Percentiles rank a stretch among this genome's conserved stretches.
phyloP scores from a whole-genome alignment of 2,113 vertebrate genomes.

The Onychostoma macrolepis region DNA sequence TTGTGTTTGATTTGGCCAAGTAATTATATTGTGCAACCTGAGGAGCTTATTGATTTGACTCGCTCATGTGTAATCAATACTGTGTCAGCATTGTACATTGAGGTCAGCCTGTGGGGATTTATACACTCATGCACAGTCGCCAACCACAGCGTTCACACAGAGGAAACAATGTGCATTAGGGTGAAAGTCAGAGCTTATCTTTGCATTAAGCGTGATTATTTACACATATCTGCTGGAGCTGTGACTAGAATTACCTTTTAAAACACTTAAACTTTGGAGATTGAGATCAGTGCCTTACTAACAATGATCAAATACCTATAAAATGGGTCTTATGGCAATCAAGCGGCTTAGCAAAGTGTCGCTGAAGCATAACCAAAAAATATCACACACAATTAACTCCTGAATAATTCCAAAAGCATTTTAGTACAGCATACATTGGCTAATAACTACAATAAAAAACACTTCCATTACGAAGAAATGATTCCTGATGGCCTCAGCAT shows the following conservation, averaged over 20 bases:
- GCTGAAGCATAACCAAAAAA: slow-evolving; percentile 8
- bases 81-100: slow-evolving; percentile 13
- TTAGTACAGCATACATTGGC: slow-evolving; percentile 5
- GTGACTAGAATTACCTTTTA: background rate
- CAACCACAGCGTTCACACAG: background rate
- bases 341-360: background rate
- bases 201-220: slow-evolving; percentile 11
- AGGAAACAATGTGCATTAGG: slow-evolving; percentile 17
- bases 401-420: slow-evolving; percentile 35
- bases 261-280: slow-evolving; percentile 21
- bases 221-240: background rate
- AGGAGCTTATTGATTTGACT: slow-evolving; percentile 40
- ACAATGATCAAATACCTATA: slow-evolving; percentile 19
- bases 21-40: slow-evolving; percentile 28
- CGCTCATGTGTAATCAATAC: slow-evolving; percentile 34
- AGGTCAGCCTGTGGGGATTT: slow-evolving; percentile 18
- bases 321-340: slow-evolving; percentile 13
- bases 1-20: slow-evolving; percentile 17
- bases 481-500: background rate
- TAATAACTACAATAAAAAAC: slow-evolving; percentile 3
- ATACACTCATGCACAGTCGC: background rate
- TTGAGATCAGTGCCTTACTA: slow-evolving; percentile 20
- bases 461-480: background rate
- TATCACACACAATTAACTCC: slow-evolving; percentile 18
- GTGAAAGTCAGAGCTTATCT: slow-evolving; percentile 4